Evolutionary conservation across 2,113 vertebrate genomes (phyloP), one percentile per base, ranked within the genome.

Genomic region (Taxidea taxus): DNA sequence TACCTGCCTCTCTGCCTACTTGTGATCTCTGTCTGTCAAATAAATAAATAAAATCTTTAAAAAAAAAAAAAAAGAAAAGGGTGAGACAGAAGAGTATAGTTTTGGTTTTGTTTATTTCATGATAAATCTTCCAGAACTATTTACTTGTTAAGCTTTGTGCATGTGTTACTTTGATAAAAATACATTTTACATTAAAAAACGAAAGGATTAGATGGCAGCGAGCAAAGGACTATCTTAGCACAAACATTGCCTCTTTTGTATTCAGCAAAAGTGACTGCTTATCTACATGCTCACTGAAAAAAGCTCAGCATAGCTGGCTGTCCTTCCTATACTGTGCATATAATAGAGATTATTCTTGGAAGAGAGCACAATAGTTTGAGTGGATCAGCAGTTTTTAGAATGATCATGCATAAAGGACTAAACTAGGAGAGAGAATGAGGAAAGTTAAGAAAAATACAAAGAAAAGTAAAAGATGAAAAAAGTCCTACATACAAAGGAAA

Each of bases 331-430:
- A 66, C 51, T 89, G 49, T 37, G 51, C 62, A 60, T 85, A 86
- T 68, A 86, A 94, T 93, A 89, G 95, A 94, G 96, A 92, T 96
- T 95, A 93, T 95, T 97, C 92, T 95, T 91, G 87, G 97, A 91
- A 80, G 34, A 85, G 90, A 74, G 56, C 42, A 96, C 94, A 97
- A 95, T 94, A 68, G 84, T 87, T 98, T 87, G 80, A 97, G 92
- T 77, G 70, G 87, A 87, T 97, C 94, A 95, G 94, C 96, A 85
- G 90, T 96, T 97, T 98, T 96, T 94, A 87, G 58, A 92, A 95
- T 70, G 83, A 77, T 90, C 80, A 75, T 44, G 58, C 49, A 64
- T 66, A 70, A 94, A 95, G 83, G 86, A 75, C 70, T 89, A 94
- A 93, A 64, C 47, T 81, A 89, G 37, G 54, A 11, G 23, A 51